Base-by-base conservation (phyloP, 2,888 invertebrate species). In the Scaeva pyrastri region DNA sequence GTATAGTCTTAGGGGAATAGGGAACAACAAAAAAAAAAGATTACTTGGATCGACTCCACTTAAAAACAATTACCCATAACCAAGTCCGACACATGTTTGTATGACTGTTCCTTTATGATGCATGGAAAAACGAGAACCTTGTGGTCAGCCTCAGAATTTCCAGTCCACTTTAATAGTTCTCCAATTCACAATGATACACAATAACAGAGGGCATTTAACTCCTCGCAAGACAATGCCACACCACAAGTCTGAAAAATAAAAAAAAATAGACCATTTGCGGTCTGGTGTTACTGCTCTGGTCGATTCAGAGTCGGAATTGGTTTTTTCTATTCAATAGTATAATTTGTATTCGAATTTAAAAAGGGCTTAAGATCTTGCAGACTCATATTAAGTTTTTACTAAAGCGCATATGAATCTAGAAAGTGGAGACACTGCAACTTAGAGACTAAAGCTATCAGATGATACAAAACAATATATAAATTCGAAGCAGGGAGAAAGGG, bases 1-100 rank as follows among this genome's bases (percentile, higher is more conserved):
- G 12, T 12, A 52, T 8, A 60, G 74, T 31, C 62, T 23, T 5
- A 2, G 23, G 21, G 41, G 26, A 21, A 55, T 36, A 12, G 21
- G 12, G 14, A 14, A 23, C 16, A 5, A 21, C 16, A 36, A 21
- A 48, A 16, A 66, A 60, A 41, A 36, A 23, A 64, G 58, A 56
- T 43, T 19, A 73, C 55, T 52, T 23, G 36, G 43, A 80, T 75
- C 16, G 60, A 11, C 16, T 70, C 66, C 82, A 83, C 82, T 83
- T 83, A 83, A 64, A 78, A 78, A 48, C 77, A 45, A 83, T 83
- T 78, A 78, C 55, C 43, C 39, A 70, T 62, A 70, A 74, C 62
- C 72, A 39, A n/a, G n/a, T 16, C 1, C 36, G 50, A 41, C 48
- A 50, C 6, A 12, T 12, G 16, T 2, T 10, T 8, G 8, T 8